Conservation (phyloP, 2,888 invertebrate species). For the Ennomos erosarius region DNA sequence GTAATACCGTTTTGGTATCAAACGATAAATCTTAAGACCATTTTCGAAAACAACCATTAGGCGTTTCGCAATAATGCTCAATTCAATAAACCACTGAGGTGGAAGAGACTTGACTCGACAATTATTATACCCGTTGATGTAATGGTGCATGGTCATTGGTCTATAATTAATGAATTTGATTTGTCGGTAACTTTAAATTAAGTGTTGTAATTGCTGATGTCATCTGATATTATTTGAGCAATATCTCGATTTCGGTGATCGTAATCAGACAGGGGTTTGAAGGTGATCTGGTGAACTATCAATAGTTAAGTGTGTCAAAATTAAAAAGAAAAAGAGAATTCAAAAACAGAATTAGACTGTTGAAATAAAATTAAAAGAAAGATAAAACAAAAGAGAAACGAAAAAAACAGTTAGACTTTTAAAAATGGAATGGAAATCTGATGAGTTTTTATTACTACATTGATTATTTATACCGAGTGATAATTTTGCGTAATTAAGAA, state of each 20-base stretch:
- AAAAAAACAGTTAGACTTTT: too few species aligned
- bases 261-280: conserved; percentile 18
- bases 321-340: too few species aligned
- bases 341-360: too few species aligned
- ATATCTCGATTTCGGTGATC: conserved; percentile 19
- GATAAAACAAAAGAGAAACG: too few species aligned
- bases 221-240: conserved; percentile 32
- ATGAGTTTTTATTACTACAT: too few species aligned
- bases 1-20: conserved; percentile 15
- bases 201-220: conserved; percentile 41
- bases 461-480: too few species aligned
- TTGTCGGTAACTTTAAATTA: conserved; percentile 36
- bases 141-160: conserved; percentile 25
- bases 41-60: conserved; percentile 20
- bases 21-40: conserved; percentile 18
- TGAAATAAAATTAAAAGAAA: too few species aligned
- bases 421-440: too few species aligned
- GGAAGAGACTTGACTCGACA: conserved; percentile 33
- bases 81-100: conserved; percentile 23
- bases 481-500: neutral
- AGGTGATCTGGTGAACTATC: conserved; percentile 18
- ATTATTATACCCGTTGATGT: conserved; percentile 31
- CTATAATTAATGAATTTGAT: conserved; percentile 42
- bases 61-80: conserved; percentile 27
- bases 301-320: neutral